These are phyloP conservation scores for Drymodes brunneopygia DNA, from an alignment of 2,113 vertebrate genomes.

Conservation along the genomic window DNA sequence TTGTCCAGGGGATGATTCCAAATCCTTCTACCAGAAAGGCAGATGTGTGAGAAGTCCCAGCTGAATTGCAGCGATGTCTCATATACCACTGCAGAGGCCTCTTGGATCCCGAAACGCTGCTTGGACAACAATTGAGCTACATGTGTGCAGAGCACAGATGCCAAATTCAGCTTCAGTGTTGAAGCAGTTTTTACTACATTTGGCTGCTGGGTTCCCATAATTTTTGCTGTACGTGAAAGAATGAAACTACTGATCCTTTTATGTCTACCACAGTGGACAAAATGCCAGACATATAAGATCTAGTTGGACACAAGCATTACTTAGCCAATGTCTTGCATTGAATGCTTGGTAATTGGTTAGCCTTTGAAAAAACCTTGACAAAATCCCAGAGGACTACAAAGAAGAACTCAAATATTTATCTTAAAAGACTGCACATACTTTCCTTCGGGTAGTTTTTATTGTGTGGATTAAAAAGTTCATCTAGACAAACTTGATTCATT, in stretches of 20 bases:
- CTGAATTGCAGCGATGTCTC: neutral
- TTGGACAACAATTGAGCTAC: constrained; percentile 34
- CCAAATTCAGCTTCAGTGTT: constrained; percentile 30
- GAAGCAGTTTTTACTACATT: constrained; percentile 57
- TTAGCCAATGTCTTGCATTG: neutral
- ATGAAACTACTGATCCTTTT: constrained; percentile 48
- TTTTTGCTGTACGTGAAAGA: constrained; percentile 48
- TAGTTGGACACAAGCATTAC: neutral
- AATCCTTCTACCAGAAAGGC: constrained; percentile 28
- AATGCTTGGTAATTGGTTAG: neutral
- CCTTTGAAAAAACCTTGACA: neutral
- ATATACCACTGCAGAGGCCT: constrained; percentile 23
- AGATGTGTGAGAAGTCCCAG: constrained; percentile 44
- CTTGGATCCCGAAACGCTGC: constrained; percentile 10
- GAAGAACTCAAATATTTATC: neutral
- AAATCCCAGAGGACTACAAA: neutral
- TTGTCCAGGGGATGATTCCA: neutral
- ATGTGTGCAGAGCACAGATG: neutral
- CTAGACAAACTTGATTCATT: neutral
- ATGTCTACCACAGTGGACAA: constrained; percentile 13
- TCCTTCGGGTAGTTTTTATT: neutral
- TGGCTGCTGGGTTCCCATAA: constrained; percentile 33
- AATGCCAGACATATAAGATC: constrained; percentile 5
- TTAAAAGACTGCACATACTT: neutral
- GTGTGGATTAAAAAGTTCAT: neutral